Evolutionary conservation across 1,140 invertebrate species (phyloP).

Genomic region (Rhysida immarginata): DNA sequence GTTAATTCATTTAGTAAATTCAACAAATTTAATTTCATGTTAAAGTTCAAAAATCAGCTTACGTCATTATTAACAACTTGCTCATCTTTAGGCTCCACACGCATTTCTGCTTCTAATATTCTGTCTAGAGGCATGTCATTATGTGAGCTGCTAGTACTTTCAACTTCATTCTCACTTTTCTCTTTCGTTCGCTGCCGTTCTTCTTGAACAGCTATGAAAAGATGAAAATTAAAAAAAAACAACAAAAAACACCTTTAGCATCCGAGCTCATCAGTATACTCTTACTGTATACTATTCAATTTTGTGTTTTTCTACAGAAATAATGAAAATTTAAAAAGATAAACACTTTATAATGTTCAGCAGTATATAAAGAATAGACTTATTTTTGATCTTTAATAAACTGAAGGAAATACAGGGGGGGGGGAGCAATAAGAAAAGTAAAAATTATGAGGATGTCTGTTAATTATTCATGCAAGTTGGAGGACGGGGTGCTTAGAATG

Average conservation of each 20-base stretch:
- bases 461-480: too few species aligned
- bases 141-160: constrained; percentile 46
- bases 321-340: too few species aligned
- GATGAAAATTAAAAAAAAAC: constrained; percentile 12
- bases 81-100: constrained; percentile 49
- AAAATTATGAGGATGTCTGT: too few species aligned
- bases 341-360: too few species aligned
- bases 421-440: too few species aligned
- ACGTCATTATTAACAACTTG: constrained; percentile 39
- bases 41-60: constrained; percentile 13
- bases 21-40: neutral
- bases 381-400: too few species aligned
- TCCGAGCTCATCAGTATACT: neutral
- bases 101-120: constrained; percentile 64
- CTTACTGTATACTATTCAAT: too few species aligned
- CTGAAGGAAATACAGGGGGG: too few species aligned
- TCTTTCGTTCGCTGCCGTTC: constrained; percentile 69
- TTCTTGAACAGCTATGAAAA: constrained; percentile 50
- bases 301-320: too few species aligned
- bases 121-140: constrained; percentile 66
- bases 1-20: too few species aligned
- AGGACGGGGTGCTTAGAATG: too few species aligned
- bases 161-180: constrained; percentile 58
- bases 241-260: neutral
- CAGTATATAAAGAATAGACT: too few species aligned